Conservation (phyloP, 2,113 vertebrate species). For the Podilymbus podiceps region DNA sequence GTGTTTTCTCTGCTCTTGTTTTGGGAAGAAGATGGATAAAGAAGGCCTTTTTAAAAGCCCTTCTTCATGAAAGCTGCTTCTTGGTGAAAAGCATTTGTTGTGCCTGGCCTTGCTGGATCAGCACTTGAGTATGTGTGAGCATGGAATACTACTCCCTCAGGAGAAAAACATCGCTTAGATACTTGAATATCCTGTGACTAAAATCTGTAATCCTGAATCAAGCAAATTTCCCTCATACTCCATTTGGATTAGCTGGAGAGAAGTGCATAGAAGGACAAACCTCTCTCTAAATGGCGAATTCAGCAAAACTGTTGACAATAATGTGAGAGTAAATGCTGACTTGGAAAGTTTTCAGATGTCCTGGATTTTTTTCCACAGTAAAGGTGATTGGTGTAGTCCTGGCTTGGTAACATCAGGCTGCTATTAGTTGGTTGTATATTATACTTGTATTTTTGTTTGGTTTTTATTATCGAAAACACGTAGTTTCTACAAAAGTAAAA, state of each 20-base stretch:
- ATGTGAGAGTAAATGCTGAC: slow-evolving; percentile 1
- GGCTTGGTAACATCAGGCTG: background rate
- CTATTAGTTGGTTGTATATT: background rate
- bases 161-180: slow-evolving; percentile 22
- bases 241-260: slow-evolving; percentile 1
- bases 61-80: background rate
- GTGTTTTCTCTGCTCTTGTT: background rate
- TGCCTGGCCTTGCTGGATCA: slow-evolving; percentile 28
- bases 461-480: slow-evolving; percentile 26
- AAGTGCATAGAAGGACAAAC: background rate
- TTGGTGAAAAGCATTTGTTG: slow-evolving; percentile 12
- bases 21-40: background rate
- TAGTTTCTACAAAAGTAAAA: slow-evolving; percentile 34
- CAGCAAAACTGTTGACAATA: background rate
- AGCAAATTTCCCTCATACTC: background rate
- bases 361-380: background rate
- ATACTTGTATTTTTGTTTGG: background rate
- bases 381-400: background rate
- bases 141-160: background rate
- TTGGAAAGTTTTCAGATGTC: slow-evolving; percentile 18
- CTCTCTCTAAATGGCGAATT: background rate
- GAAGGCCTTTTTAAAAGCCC: background rate
- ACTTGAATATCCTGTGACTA: background rate
- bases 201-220: background rate
- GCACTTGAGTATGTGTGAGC: background rate